A percentile compares a stretch with the other conserved stretches of the same genome.
These are phyloP conservation scores for Cyphomyrus plagiostoma DNA, from an alignment of 2,113 vertebrate genomes.

Conservation along the genomic window DNA sequence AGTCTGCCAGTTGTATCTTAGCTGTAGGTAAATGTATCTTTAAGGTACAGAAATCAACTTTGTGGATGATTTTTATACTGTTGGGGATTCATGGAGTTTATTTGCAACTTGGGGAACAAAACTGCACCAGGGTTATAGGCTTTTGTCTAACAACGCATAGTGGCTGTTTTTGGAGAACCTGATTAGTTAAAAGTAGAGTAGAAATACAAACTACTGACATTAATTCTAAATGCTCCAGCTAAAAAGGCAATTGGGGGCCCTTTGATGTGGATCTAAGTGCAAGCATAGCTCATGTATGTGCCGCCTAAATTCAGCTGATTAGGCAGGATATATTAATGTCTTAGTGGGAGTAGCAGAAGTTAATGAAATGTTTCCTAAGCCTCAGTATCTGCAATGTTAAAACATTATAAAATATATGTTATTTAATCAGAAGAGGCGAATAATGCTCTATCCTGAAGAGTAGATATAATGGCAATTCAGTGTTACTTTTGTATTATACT, in stretches of 20 bases:
- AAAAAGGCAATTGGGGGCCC: background rate
- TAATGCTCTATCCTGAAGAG: background rate
- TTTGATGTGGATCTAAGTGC: background rate
- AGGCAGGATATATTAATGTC: background rate
- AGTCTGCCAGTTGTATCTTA: background rate
- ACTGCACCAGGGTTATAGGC: background rate
- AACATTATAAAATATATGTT: background rate
- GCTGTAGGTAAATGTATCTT: background rate
- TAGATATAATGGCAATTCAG: background rate
- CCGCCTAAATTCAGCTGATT: background rate
- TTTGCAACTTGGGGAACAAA: background rate
- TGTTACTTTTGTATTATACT: background rate
- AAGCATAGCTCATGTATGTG: background rate
- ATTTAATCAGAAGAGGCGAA: background rate
- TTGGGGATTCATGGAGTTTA: background rate
- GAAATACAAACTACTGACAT: background rate
- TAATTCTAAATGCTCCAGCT: background rate
- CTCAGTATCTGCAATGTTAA: background rate
- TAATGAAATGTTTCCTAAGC: background rate
- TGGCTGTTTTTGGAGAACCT: background rate
- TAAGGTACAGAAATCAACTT: background rate
- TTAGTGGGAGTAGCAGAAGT: background rate
- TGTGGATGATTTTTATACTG: background rate
- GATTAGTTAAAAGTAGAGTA: background rate
- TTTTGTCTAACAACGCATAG: background rate